These are phyloP conservation scores for Carassius gibelio DNA, from an alignment of 2,113 vertebrate species.

Conservation along the genomic window DNA sequence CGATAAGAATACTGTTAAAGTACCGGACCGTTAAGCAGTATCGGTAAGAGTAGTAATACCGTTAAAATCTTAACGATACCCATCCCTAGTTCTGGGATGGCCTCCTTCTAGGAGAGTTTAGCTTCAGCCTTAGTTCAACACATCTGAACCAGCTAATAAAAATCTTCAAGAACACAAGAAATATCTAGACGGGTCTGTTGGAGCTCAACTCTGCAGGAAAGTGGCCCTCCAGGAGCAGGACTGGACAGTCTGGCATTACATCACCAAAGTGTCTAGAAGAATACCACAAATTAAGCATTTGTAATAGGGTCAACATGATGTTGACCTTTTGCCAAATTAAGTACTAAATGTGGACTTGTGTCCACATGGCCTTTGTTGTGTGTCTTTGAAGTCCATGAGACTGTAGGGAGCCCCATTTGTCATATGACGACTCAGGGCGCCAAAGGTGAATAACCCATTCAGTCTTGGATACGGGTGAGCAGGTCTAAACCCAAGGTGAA, in stretches of 20 bases:
- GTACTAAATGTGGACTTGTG: not conserved
- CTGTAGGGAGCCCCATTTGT: not conserved
- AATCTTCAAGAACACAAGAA: not conserved
- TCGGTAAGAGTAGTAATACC: no score
- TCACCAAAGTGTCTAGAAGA: not conserved
- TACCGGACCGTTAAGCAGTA: no score
- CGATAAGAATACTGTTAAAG: no score
- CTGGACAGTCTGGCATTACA: not conserved
- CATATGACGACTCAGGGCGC: not conserved
- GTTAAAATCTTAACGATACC: no score
- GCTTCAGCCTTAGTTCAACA: not conserved
- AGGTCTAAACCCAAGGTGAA: constrained; percentile 31
- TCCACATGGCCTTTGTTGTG: not conserved
- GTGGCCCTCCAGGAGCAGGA: not conserved
- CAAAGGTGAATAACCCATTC: constrained; percentile 1
- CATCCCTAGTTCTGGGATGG: no score
- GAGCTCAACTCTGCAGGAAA: not conserved
- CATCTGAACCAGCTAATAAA: not conserved
- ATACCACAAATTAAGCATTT: not conserved
- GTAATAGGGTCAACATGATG: not conserved
- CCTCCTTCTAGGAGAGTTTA: not conserved
- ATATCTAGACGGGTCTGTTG: not conserved
- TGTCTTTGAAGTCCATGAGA: not conserved
- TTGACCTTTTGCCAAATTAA: not conserved
- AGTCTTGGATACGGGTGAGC: constrained; percentile 24